Percentiles rank a stretch among this genome's conserved stretches.
These are phyloP conservation scores for Rhorus exstirpatorius DNA, from an alignment of 2,888 invertebrate species.

Conservation along the genomic window DNA sequence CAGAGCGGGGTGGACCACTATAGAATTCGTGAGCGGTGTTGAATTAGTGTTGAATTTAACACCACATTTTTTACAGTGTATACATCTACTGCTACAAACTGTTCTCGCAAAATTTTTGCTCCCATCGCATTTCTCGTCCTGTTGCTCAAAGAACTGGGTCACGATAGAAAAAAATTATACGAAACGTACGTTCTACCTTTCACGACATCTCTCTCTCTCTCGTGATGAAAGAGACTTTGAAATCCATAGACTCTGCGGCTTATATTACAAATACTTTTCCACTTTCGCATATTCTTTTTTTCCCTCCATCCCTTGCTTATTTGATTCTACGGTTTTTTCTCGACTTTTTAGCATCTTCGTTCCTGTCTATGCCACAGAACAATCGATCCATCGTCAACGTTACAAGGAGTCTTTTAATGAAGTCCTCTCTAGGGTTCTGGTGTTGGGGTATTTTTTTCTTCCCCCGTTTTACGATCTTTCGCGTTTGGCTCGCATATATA, in stretches of 20 bases:
- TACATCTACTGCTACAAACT: neutral
- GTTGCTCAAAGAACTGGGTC: slow-evolving; percentile 31
- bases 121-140: slow-evolving; percentile 19
- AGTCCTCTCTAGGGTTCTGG: neutral
- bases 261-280: slow-evolving; percentile 43
- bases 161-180: slow-evolving; percentile 7
- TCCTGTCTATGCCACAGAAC: too few species aligned
- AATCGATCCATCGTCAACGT: too few species aligned
- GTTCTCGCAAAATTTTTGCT: neutral
- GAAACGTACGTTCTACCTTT: slow-evolving; percentile 34
- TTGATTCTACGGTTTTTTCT: slow-evolving; percentile 5
- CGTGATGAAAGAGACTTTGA: slow-evolving; percentile 41
- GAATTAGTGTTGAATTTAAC: too few species aligned
- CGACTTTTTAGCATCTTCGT: neutral
- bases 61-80: too few species aligned
- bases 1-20: too few species aligned
- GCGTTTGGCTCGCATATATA: too few species aligned
- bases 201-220: slow-evolving; percentile 59
- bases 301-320: neutral
- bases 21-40: too few species aligned
- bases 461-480: neutral
- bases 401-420: too few species aligned
- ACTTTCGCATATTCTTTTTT: slow-evolving; percentile 17
- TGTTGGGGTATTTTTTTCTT: neutral
- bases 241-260: slow-evolving; percentile 20